These are phyloP conservation scores for Stercorarius parasiticus DNA, from an alignment of 2,113 vertebrate genomes.

Conservation along the genomic window DNA sequence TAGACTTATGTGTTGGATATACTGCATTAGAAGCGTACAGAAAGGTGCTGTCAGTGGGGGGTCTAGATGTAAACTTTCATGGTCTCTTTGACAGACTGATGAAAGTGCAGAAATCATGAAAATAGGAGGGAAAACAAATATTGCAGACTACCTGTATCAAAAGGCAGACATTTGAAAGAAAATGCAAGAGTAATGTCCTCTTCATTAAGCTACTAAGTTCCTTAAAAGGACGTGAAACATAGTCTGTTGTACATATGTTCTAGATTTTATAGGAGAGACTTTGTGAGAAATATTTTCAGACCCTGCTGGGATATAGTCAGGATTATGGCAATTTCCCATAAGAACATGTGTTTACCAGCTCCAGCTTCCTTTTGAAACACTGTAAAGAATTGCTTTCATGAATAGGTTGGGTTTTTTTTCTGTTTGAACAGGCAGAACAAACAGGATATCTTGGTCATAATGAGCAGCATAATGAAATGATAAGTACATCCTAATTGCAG, in stretches of 20 bases:
- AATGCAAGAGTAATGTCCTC: background rate
- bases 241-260: slow-evolving; percentile 55
- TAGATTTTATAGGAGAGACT: slow-evolving; percentile 62
- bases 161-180: background rate
- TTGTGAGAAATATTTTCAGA: slow-evolving; percentile 68
- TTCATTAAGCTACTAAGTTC: slow-evolving; percentile 29
- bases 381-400: slow-evolving; percentile 47
- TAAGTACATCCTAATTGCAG: slow-evolving; percentile 6
- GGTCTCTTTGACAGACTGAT: slow-evolving; percentile 1
- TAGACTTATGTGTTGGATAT: background rate
- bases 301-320: slow-evolving; percentile 56
- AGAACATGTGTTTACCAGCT: slow-evolving; percentile 76
- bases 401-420: slow-evolving; percentile 9
- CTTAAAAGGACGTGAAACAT: slow-evolving; percentile 52
- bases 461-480: slow-evolving; percentile 11
- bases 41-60: background rate
- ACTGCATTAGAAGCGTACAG: background rate
- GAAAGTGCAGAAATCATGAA: slow-evolving; percentile 2
- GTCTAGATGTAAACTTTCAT: slow-evolving; percentile 15
- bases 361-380: slow-evolving; percentile 58
- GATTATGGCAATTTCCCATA: slow-evolving; percentile 59
- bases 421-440: slow-evolving; percentile 49
- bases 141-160: background rate
- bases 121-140: background rate
- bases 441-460: slow-evolving; percentile 51